Conservation (phyloP, 2,113 vertebrate species). For the Turdus rufiventris region DNA sequence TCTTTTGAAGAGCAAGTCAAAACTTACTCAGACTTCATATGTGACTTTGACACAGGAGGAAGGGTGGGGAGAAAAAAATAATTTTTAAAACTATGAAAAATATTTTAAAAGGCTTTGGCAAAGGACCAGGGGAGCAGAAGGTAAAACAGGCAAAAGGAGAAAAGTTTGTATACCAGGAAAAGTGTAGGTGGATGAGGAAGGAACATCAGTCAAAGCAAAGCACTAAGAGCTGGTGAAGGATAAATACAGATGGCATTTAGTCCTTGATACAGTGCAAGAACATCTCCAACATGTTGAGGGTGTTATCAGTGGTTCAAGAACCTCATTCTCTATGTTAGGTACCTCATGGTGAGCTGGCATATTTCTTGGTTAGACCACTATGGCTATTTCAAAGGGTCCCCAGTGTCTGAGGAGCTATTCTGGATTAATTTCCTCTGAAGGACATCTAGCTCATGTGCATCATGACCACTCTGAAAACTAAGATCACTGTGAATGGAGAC, state of each 20-base stretch:
- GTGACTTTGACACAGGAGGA: background rate
- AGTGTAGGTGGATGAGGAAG: background rate
- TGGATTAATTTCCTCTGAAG: background rate
- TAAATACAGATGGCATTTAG: background rate
- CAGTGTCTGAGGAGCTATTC: background rate
- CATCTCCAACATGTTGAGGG: background rate
- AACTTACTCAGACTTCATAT: background rate
- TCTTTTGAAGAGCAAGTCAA: background rate
- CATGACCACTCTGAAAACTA: background rate
- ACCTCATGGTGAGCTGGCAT: background rate
- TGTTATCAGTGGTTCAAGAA: background rate
- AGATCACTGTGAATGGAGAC: background rate
- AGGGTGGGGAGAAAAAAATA: background rate
- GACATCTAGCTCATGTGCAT: accelerated
- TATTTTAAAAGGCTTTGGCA: background rate
- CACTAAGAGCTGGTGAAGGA: background rate
- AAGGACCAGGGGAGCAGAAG: background rate
- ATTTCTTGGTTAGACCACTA: background rate
- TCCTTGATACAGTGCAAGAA: background rate
- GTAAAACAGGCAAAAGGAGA: background rate
- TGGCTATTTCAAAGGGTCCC: background rate
- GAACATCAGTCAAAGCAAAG: background rate
- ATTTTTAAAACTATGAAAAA: background rate
- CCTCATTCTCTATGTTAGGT: background rate
- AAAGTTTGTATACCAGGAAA: background rate